Percentiles rank a stretch among this genome's conserved stretches.
Conservation (phyloP, 2,797 vertebrate species). For the Protonibea diacanthus region DNA sequence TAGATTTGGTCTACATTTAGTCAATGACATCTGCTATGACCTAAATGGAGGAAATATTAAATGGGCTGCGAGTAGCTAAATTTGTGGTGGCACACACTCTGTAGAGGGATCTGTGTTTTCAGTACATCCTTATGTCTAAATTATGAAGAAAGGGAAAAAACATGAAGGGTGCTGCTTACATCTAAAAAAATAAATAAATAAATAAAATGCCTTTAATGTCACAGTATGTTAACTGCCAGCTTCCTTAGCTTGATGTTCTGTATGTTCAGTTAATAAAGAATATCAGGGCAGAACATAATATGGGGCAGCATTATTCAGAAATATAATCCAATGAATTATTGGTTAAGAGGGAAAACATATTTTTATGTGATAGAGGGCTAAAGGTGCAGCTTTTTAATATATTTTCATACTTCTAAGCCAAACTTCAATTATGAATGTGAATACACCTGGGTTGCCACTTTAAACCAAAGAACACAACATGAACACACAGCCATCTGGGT, state of each 20-base stretch:
- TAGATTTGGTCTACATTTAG: conserved; percentile 79
- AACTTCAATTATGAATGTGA: neutral
- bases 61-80: conserved; percentile 70
- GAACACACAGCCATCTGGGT: neutral
- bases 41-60: conserved; percentile 74
- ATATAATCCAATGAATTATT: conserved; percentile 1
- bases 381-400: conserved; percentile 1
- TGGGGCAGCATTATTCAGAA: neutral
- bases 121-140: conserved; percentile 21
- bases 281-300: neutral
- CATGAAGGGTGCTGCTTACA: neutral
- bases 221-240: neutral
- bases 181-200: neutral
- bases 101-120: conserved; percentile 43
- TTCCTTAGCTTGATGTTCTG: neutral
- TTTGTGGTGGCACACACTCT: conserved; percentile 48
- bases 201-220: conserved; percentile 1
- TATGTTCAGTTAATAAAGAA: conserved; percentile 11
- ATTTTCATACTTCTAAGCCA: neutral
- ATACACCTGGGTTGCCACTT: neutral
- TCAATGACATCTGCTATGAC: conserved; percentile 74
- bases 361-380: conserved; percentile 4
- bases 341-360: neutral
- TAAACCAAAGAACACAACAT: conserved; percentile 10
- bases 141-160: neutral